Conservation (phyloP, 2,888 invertebrate species). For the Heterodera filipjevi region DNA sequence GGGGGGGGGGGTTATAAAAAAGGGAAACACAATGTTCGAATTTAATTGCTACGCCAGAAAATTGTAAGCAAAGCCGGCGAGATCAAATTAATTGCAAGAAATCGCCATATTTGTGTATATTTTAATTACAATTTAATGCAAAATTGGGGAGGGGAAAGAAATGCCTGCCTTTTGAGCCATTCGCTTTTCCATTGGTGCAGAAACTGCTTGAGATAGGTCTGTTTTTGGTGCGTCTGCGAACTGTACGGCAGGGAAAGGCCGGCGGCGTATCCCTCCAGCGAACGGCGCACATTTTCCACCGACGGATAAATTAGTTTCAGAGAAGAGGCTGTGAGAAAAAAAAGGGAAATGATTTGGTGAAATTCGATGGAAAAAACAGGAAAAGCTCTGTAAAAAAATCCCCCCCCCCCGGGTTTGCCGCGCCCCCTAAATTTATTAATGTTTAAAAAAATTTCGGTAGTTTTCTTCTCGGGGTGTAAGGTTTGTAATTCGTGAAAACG, state of each 20-base stretch:
- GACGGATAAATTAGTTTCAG: constrained; percentile 74
- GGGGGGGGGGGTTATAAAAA: not conserved
- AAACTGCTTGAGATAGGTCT: constrained; percentile 31
- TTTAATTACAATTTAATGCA: too few species aligned
- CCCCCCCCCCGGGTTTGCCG: too few species aligned
- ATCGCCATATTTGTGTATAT: not conserved
- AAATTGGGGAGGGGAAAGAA: not conserved
- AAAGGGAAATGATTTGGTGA: not conserved
- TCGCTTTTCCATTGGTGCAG: constrained; percentile 37
- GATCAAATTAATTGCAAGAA: too few species aligned
- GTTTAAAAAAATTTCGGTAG: too few species aligned
- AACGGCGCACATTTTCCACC: constrained; percentile 77
- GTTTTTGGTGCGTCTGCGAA: constrained; percentile 68
- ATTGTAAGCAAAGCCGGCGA: too few species aligned
- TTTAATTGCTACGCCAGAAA: not conserved
- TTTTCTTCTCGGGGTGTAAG: too few species aligned
- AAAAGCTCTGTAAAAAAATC: too few species aligned
- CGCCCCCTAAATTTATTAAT: too few species aligned
- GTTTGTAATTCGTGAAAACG: too few species aligned
- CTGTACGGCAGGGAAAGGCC: constrained; percentile 88
- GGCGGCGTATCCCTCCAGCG: constrained; percentile 82
- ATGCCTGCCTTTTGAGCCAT: constrained; percentile 24
- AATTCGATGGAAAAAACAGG: too few species aligned
- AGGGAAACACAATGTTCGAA: not conserved
- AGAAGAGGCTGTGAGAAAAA: constrained; percentile 24